Evolutionary conservation across 1,140 invertebrate genomes (phyloP), one percentile per base, ranked within the genome.

Genomic region (Yoshiicerus persimilis): DNA sequence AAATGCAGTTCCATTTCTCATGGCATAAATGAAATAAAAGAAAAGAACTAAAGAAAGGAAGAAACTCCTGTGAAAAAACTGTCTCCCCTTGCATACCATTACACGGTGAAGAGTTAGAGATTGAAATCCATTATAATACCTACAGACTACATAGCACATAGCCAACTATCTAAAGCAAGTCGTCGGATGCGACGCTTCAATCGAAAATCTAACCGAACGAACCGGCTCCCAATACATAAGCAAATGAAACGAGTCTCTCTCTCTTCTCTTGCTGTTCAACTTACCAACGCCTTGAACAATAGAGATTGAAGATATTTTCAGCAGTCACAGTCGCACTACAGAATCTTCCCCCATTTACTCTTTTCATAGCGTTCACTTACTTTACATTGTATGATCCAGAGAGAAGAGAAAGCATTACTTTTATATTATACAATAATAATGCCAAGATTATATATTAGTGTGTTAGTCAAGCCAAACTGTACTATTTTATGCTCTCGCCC

Each of bases 1-100:
- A 85, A 85, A 84, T 85, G 87, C 36, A 86, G n/a, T 88, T 88
- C 41, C 38, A 77, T 87, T 87, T 88, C 64, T 88, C 87, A 88
- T 41, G 56, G 36, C 47, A 85, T 64, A 62, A 77, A 77, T 64
- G 36, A 75, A 30, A 75, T 75, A 66, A 80, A 80, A 77, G 23
- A 87, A 47, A 77, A 47, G 62, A 36, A n/a, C 20, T 23, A 70
- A 80, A 85, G 38, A 39, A 86, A 62, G 56, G 41, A 87, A 84
- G 77, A 84, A 38, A 47, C 30, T 41, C 34, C 66, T 70, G 30
- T 70, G 39, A 85, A 85, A 85, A 83, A 83, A 83, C 32, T 83
- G 36, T 83, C 77, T 83, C 77, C 77, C 77, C 77, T 83, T 85
- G 84, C 84, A 85, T 56, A 62, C 23, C 41, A 85, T 85, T 85